A percentile compares a stretch with the other conserved stretches of the same genome.
Evolutionary conservation across 2,113 vertebrate species (phyloP).

Genomic region (Sinosuthora webbiana): DNA sequence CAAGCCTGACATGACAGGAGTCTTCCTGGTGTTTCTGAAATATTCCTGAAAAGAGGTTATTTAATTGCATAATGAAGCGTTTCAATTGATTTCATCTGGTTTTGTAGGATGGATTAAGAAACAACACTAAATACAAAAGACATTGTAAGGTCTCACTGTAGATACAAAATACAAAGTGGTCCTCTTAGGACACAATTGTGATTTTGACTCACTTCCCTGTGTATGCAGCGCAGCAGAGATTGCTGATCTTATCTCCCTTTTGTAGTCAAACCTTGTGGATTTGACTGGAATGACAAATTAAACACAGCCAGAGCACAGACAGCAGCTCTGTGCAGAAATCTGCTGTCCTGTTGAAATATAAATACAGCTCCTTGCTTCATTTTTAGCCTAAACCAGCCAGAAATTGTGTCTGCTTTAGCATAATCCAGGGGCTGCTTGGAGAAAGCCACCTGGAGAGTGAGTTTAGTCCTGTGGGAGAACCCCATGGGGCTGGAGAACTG

Average conservation of each 20-base stretch:
- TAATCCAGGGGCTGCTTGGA: not conserved
- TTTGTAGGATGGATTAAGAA: not conserved
- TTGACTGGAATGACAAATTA: not conserved
- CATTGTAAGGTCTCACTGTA: not conserved
- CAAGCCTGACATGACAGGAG: not conserved
- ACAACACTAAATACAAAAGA: not conserved
- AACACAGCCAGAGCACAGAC: not conserved
- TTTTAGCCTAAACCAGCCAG: not conserved
- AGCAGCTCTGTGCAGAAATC: not conserved
- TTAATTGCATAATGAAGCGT: fast-evolving
- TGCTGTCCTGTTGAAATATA: not conserved
- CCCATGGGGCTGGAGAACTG: not conserved
- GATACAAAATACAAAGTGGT: not conserved
- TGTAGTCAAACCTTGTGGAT: not conserved
- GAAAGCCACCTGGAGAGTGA: not conserved
- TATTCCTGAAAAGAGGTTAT: not conserved
- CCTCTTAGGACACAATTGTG: not conserved
- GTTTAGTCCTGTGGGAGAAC: not conserved
- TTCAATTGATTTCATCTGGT: not conserved
- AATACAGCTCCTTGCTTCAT: not conserved
- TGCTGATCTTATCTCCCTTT: not conserved
- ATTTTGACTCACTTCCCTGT: not conserved
- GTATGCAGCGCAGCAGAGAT: not conserved
- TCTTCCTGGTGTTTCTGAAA: not conserved
- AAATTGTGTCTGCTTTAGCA: not conserved